Evolutionary conservation across 2,797 vertebrate species (phyloP).

Genomic region (Rhabdomys pumilio): DNA sequence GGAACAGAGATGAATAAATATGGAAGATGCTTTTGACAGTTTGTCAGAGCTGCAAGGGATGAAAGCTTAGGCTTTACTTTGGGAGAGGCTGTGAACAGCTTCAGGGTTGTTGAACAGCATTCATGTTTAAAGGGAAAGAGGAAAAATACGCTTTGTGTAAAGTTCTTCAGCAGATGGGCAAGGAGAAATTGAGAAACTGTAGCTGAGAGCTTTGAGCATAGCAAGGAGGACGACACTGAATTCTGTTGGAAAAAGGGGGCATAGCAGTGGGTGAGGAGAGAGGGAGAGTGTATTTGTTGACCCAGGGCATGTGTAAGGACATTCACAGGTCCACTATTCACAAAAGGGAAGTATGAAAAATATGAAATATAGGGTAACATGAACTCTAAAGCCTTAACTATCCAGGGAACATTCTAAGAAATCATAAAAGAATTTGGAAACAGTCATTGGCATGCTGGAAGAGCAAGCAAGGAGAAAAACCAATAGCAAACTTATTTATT

Average conservation of each 20-base stretch:
- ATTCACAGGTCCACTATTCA: not conserved
- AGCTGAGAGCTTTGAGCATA: not conserved
- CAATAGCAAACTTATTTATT: not conserved
- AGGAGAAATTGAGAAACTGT: not conserved
- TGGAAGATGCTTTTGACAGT: not conserved
- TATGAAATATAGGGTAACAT: not conserved
- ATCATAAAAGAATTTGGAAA: not conserved
- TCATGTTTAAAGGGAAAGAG: conserved; percentile 32
- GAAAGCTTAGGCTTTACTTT: not conserved
- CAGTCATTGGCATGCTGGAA: not conserved
- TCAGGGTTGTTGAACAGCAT: not conserved
- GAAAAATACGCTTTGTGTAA: not conserved
- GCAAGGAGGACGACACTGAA: not conserved
- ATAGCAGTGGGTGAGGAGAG: not conserved
- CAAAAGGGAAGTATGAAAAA: not conserved
- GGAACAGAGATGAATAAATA: not conserved
- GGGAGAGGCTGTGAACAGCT: not conserved
- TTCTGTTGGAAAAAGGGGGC: not conserved
- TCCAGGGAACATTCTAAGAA: not conserved
- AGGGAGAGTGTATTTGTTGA: not conserved
- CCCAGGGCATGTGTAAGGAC: not conserved
- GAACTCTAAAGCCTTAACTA: not conserved
- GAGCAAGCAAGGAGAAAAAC: not conserved
- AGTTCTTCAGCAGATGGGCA: not conserved
- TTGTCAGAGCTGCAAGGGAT: not conserved